Percentiles rank a stretch among this genome's conserved stretches.
phyloP scores from a whole-genome alignment of 1,140 invertebrate genomes.

The Drosophila lacteicornis region DNA sequence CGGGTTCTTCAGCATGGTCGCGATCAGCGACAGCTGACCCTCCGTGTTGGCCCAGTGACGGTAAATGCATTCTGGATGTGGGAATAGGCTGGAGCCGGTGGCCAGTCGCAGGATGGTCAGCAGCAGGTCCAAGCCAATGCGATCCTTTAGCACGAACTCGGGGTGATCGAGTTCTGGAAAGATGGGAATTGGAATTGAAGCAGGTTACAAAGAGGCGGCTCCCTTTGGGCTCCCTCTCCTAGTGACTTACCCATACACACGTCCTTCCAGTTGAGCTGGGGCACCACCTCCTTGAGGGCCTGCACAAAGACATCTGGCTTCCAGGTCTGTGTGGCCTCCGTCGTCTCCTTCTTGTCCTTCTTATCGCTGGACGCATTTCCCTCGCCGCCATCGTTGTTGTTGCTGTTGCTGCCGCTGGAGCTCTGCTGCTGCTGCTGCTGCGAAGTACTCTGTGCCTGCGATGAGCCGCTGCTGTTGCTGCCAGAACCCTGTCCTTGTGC shows the following conservation, averaged over 20 bases:
- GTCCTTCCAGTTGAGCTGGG: slow-evolving; percentile 95
- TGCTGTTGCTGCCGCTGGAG: slow-evolving; percentile 42
- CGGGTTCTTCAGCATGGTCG: slow-evolving; percentile 94
- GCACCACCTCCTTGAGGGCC: slow-evolving; percentile 94
- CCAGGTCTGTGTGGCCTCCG: slow-evolving; percentile 89
- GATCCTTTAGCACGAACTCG: slow-evolving; percentile 94
- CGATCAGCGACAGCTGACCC: slow-evolving; percentile 95
- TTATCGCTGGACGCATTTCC: slow-evolving; percentile 84
- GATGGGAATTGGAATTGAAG: background rate
- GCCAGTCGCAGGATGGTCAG: slow-evolving; percentile 92
- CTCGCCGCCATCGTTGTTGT: slow-evolving; percentile 71
- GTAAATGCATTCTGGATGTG: slow-evolving; percentile 93
- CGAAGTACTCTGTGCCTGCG: slow-evolving; percentile 50
- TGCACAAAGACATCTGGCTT: slow-evolving; percentile 97
- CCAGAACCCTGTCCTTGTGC: slow-evolving; percentile 26
- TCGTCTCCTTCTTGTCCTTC: slow-evolving; percentile 85
- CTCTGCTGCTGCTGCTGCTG: slow-evolving; percentile 65
- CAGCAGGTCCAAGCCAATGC: slow-evolving; percentile 92
- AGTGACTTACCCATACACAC: slow-evolving; percentile 90
- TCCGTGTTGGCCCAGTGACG: slow-evolving; percentile 96
- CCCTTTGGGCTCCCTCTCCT: background rate
- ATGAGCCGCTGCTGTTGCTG: slow-evolving; percentile 47
- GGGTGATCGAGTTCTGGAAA: slow-evolving; percentile 89
- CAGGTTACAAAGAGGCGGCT: background rate
- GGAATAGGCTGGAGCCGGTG: slow-evolving; percentile 92